Conservation (phyloP, 2,113 vertebrate genomes). For the Embiotoca jacksoni region DNA sequence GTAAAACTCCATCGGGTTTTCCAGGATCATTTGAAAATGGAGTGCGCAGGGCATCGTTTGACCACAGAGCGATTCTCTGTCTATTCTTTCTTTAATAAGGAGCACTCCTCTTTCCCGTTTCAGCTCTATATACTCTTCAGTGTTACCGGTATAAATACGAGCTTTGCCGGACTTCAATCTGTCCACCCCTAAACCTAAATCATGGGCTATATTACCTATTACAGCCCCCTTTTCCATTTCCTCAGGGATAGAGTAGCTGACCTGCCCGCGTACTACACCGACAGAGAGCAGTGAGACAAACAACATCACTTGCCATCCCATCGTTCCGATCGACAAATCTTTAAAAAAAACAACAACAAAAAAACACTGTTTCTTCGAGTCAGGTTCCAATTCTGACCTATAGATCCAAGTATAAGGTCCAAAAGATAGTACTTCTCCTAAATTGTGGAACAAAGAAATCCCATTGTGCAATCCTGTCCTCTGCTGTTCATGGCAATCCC, state of each 20-base stretch:
- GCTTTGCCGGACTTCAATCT: slow-evolving; percentile 75
- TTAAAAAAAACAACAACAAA: slow-evolving; percentile 17
- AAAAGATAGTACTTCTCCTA: background rate
- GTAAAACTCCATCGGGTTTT: slow-evolving; percentile 83
- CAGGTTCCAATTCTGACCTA: background rate
- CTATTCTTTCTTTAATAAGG: slow-evolving; percentile 79
- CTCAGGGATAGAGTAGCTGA: slow-evolving; percentile 78
- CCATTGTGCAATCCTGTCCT: background rate
- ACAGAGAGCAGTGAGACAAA: slow-evolving; percentile 41
- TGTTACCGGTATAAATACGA: slow-evolving; percentile 73
- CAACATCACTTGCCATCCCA: slow-evolving; percentile 34
- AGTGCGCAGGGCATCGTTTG: slow-evolving; percentile 77
- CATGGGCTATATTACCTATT: slow-evolving; percentile 81
- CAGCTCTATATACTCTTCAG: slow-evolving; percentile 76
- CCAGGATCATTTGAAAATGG: slow-evolving; percentile 81
- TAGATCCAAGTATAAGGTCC: background rate
- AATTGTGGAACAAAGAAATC: slow-evolving; percentile 10
- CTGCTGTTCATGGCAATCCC: background rate
- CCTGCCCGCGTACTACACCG: slow-evolving; percentile 46
- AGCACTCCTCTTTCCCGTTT: slow-evolving; percentile 73
- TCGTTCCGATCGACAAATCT: slow-evolving; percentile 49
- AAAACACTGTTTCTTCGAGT: background rate
- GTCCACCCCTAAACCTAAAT: slow-evolving; percentile 76
- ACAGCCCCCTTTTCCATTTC: slow-evolving; percentile 80
- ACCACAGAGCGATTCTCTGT: slow-evolving; percentile 83